Evolutionary conservation across 2,888 invertebrate species (phyloP), one percentile per base, ranked within the genome.

Genomic region (Megalurothrips usitatus): DNA sequence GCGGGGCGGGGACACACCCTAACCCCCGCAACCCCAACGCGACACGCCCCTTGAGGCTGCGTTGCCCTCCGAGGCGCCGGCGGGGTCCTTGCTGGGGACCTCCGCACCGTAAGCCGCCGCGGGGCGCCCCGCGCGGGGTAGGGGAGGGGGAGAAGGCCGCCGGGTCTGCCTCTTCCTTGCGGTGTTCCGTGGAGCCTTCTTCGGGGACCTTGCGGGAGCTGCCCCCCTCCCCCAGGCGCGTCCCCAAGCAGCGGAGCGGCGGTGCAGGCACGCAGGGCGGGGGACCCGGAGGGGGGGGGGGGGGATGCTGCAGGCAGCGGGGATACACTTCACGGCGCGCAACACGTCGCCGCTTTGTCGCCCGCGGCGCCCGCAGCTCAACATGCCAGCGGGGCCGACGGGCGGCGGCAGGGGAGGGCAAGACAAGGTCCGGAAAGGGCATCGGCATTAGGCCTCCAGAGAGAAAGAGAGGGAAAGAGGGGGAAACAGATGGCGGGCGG

Each of bases 301-400:
- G n/a, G 58, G 17, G 58, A 11, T 17, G 19, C 52, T 2, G 14
- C 14, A n/a, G 58, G 6, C 58, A 19, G n/a, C 6, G n/a, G 58
- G 58, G 58, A 58, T 58, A 58, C n/a, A 58, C 58, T 58, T 58
- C 58, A 58, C 68, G 26, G 68, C 68, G 68, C 68, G 68, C 68
- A 75, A 75, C 68, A 75, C 68, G 68, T 75, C 68, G 68, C 68
- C 68, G 68, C 26, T 75, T 75, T 75, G 68, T 23, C 68, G 68
- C 26, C 68, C 68, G 4, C 23, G 68, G 19, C 68, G 68, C 19
- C 68, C 68, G 23, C 26, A 19, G 58, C 58, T 58, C 58, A 14
- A 58, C 58, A 58, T 43, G 58, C 14, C 58, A 43, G 58, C 58
- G 14, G 58, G 19, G 11, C 11, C 19, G 58, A 17, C 58, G 58